Evolutionary conservation across 2,888 invertebrate genomes (phyloP), one percentile per base, ranked within the genome.

Genomic region (Sinopyrophorus schimmeli): DNA sequence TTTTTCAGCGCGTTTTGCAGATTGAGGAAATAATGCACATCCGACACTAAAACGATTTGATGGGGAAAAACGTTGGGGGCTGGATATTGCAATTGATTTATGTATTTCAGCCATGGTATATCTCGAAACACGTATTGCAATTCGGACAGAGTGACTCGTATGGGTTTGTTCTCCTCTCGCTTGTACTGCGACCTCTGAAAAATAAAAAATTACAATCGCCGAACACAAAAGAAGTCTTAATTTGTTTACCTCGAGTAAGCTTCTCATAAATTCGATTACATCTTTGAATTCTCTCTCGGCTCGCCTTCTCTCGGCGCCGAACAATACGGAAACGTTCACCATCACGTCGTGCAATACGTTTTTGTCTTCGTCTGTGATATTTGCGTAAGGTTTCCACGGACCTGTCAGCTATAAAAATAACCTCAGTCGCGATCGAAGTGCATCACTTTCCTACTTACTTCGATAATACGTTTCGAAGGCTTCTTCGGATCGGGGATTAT

Each of bases 141-240:
- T 43, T 80, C 76, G n/a, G 65, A 65, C 21, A 82, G 62, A 3
- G 75, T 76, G n/a, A n/a, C n/a, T n/a, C n/a, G n/a, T n/a, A n/a
- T n/a, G n/a, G n/a, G n/a, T n/a, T n/a, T n/a, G n/a, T n/a, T n/a
- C n/a, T n/a, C n/a, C n/a, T n/a, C n/a, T n/a, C n/a, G n/a, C n/a
- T n/a, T n/a, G n/a, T n/a, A n/a, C n/a, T n/a, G n/a, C n/a, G n/a
- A n/a, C n/a, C 5, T 30, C 30, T 6, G 7, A 30, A n/a, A n/a
- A n/a, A 9, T 47, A 28, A 41, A 20, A 17, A 40, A 34, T 12
- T n/a, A 3, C 17, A 16, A 12, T 3, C 7, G 5, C 12, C 11
- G 3, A 10, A n/a, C n/a, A n/a, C n/a, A n/a, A n/a, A n/a, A n/a
- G n/a, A n/a, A n/a, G n/a, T n/a, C n/a, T n/a, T n/a, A n/a, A n/a